phyloP scores from a whole-genome alignment of 2,113 vertebrate species.

The Charina bottae region DNA sequence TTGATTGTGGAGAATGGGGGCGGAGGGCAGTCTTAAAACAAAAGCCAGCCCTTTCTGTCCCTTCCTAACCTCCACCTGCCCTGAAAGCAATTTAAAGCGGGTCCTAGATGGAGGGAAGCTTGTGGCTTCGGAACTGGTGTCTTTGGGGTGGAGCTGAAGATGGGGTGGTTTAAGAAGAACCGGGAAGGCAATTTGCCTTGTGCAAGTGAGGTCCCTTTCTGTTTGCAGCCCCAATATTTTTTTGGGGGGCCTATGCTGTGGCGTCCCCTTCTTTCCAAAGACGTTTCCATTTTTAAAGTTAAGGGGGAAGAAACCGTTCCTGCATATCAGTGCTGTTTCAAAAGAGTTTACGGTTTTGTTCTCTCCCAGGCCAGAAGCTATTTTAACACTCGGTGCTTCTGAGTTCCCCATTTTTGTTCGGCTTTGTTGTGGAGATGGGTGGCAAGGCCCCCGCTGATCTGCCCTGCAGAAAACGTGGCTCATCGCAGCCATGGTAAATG shows the following conservation, averaged over 20 bases:
- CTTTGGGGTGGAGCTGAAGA: background rate
- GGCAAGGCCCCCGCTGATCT: background rate
- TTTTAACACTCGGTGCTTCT: background rate
- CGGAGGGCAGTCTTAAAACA: background rate
- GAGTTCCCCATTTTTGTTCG: background rate
- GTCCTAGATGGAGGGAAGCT: background rate
- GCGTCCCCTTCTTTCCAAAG: background rate
- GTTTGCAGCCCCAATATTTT: background rate
- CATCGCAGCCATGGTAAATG: background rate
- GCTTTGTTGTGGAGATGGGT: background rate
- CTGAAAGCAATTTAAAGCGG: background rate
- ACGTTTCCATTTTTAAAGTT: background rate
- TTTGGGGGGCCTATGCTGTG: background rate
- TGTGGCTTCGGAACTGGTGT: background rate
- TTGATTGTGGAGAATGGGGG: background rate
- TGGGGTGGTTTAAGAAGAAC: background rate
- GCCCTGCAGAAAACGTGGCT: no score
- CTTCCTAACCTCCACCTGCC: background rate
- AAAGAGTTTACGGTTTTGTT: no score
- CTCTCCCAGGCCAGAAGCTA: background rate
- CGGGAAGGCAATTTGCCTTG: no score
- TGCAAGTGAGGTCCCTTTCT: background rate
- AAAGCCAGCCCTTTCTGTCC: background rate
- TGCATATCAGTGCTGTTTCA: background rate
- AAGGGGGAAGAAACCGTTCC: background rate